phyloP scores from a whole-genome alignment of 2,797 vertebrate genomes.

The Oreochromis grahami region DNA sequence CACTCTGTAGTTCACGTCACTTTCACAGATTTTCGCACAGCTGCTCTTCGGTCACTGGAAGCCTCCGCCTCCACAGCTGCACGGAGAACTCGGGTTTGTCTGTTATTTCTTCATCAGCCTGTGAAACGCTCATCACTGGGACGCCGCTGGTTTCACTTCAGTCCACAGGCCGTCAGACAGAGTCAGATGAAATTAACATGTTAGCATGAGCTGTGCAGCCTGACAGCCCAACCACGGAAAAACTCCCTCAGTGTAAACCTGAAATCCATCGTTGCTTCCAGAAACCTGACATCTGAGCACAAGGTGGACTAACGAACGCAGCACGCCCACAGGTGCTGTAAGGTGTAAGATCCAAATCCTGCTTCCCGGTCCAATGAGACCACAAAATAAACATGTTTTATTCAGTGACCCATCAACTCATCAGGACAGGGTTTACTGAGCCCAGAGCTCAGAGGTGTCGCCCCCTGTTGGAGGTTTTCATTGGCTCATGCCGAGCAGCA shows the following conservation, averaged over 20 bases:
- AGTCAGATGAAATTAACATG: background rate
- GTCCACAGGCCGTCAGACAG: background rate
- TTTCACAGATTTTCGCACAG: background rate
- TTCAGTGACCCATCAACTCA: background rate
- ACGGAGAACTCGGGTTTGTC: background rate
- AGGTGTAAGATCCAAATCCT: background rate
- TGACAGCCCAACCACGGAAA: background rate
- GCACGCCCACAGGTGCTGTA: background rate
- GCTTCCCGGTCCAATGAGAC: background rate
- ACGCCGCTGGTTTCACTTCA: background rate
- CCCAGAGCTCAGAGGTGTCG: background rate
- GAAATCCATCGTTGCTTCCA: background rate
- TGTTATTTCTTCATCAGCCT: background rate
- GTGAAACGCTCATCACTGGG: background rate
- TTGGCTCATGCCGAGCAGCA: background rate
- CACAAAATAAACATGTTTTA: background rate
- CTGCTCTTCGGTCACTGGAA: background rate
- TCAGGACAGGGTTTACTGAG: background rate
- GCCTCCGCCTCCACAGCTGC: background rate
- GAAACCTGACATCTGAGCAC: background rate
- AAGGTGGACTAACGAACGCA: background rate
- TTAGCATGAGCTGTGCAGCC: background rate
- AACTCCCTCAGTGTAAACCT: accelerated
- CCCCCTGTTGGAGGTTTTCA: background rate
- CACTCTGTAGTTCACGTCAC: background rate